phyloP scores from a whole-genome alignment of 2,113 vertebrate genomes.

The Ia io region DNA sequence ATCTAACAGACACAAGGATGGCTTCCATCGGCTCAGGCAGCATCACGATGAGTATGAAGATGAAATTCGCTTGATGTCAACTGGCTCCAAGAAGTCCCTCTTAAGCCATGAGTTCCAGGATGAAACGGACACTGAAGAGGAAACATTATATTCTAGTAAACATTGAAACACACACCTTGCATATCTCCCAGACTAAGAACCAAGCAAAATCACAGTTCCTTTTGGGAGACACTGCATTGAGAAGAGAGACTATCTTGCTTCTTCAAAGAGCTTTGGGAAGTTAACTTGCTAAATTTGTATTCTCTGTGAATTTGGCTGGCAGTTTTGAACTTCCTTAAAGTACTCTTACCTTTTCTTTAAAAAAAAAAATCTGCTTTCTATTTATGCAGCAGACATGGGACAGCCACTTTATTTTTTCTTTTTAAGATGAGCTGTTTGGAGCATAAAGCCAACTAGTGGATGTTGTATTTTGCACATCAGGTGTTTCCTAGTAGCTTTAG shows the following conservation, averaged over 20 bases:
- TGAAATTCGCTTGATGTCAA: constrained; percentile 94
- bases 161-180: constrained; percentile 82
- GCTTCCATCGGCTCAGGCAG: constrained; percentile 96
- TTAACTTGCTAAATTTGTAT: constrained; percentile 70
- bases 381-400: constrained; percentile 73
- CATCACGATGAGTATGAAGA: constrained; percentile 96
- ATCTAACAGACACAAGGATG: constrained; percentile 97
- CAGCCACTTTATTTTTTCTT: constrained; percentile 63
- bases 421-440: constrained; percentile 74
- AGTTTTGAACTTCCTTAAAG: constrained; percentile 71
- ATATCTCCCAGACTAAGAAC: constrained; percentile 47
- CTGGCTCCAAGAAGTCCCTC: constrained; percentile 97
- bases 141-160: constrained; percentile 97
- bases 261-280: constrained; percentile 72
- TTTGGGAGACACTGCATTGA: constrained; percentile 62
- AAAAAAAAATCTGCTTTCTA: constrained; percentile 67
- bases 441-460: constrained; percentile 64
- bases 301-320: constrained; percentile 72
- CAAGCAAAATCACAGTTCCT: constrained; percentile 61
- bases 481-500: constrained; percentile 72
- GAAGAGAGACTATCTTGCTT: constrained; percentile 57
- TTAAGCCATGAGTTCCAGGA: constrained; percentile 97
- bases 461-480: constrained; percentile 64
- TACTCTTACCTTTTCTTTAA: constrained; percentile 45
- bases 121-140: constrained; percentile 98